Evolutionary conservation across 2,888 invertebrate species (phyloP).

Genomic region (Dorcus parallelipipedus): DNA sequence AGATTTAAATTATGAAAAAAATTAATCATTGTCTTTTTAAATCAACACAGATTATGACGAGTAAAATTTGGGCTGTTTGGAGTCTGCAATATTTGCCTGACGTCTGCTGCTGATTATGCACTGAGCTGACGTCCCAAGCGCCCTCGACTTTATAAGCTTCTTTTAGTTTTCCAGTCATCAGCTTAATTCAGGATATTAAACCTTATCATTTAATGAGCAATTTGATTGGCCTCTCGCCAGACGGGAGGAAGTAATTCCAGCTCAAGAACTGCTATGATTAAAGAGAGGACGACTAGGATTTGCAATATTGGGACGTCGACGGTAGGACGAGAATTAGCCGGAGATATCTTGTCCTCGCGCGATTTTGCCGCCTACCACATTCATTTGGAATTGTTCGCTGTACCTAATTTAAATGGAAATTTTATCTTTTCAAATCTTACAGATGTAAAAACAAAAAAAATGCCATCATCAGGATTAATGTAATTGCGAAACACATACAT

Average conservation of each 20-base stretch:
- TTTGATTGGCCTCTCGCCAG: conserved; percentile 35
- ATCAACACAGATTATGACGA: too few species aligned
- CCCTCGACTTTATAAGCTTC: conserved; percentile 37
- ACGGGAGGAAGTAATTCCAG: conserved; percentile 11
- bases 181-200: conserved; percentile 43
- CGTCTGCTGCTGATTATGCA: conserved; percentile 16
- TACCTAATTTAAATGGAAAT: too few species aligned
- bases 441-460: too few species aligned
- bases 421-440: too few species aligned
- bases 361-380: background rate
- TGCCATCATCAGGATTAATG: too few species aligned
- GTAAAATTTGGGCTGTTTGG: background rate
- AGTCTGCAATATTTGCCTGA: conserved; percentile 14
- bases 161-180: conserved; percentile 40
- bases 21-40: too few species aligned
- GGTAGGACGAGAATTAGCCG: conserved; percentile 1
- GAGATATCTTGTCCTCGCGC: background rate
- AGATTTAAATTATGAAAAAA: too few species aligned
- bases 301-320: background rate
- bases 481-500: too few species aligned
- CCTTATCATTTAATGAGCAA: conserved; percentile 46
- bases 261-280: conserved; percentile 15
- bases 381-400: too few species aligned
- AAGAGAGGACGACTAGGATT: conserved; percentile 12
- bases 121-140: conserved; percentile 1